Conservation (phyloP, 2,113 vertebrate genomes). For the Rynchops niger region DNA sequence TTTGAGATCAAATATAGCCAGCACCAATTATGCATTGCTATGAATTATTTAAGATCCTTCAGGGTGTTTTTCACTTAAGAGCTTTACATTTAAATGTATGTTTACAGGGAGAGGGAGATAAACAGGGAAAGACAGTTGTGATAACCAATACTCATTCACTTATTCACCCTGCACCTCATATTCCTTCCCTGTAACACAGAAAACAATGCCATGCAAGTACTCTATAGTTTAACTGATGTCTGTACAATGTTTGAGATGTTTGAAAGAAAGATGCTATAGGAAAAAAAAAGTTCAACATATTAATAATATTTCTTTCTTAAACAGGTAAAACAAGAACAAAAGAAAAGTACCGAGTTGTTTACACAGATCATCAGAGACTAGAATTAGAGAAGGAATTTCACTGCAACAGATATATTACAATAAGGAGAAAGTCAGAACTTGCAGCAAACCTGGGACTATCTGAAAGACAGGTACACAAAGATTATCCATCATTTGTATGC, state of each 20-base stretch:
- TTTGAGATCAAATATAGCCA: neutral
- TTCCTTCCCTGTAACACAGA: neutral
- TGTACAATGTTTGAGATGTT: neutral
- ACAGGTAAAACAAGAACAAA: constrained; percentile 96
- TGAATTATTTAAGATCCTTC: neutral
- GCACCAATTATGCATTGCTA: neutral
- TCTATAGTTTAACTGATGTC: neutral
- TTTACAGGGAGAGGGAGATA: neutral
- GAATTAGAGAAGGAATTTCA: constrained; percentile 97
- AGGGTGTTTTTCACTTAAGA: neutral
- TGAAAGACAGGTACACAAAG: constrained; percentile 89
- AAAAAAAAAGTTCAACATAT: neutral
- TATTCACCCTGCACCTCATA: neutral
- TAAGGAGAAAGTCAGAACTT: constrained; percentile 91
- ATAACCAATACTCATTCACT: neutral
- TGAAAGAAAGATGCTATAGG: neutral
- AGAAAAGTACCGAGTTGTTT: constrained; percentile 95
- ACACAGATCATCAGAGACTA: constrained; percentile 93
- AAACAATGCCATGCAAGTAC: neutral
- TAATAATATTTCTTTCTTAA: constrained; percentile 37
- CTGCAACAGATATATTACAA: constrained; percentile 94
- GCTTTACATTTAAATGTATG: neutral
- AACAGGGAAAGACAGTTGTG: neutral
- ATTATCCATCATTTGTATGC: neutral
- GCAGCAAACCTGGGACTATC: constrained; percentile 91